These are phyloP conservation scores for Sigmodon hispidus DNA, from an alignment of 2,113 vertebrate species.

Conservation along the genomic window DNA sequence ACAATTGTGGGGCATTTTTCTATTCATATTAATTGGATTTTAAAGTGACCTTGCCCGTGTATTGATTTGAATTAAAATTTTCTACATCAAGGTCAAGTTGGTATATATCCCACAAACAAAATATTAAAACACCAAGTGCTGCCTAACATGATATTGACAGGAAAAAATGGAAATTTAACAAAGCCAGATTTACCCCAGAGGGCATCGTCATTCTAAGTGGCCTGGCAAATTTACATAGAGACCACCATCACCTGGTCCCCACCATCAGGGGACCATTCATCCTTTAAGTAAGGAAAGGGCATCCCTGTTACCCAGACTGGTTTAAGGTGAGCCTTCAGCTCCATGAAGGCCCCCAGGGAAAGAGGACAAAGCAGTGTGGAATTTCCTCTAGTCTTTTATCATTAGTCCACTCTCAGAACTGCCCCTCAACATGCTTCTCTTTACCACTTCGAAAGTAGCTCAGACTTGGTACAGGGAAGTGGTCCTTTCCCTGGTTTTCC, in stretches of 20 bases:
- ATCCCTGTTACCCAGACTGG: neutral
- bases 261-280: neutral
- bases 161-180: constrained; percentile 66
- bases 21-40: constrained; percentile 92
- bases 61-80: constrained; percentile 91
- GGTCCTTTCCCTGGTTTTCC: neutral
- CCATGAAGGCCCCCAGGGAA: neutral
- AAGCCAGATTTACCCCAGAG: constrained; percentile 65
- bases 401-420: neutral
- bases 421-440: neutral
- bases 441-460: neutral
- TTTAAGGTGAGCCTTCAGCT: neutral
- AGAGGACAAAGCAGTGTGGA: neutral
- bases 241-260: neutral
- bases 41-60: constrained; percentile 89
- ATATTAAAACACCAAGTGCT: constrained; percentile 84
- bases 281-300: neutral
- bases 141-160: constrained; percentile 82
- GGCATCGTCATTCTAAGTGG: constrained; percentile 54
- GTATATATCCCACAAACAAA: constrained; percentile 83
- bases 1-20: constrained; percentile 84
- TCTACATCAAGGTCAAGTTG: constrained; percentile 86
- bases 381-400: accelerated
- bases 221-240: neutral
- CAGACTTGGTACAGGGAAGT: neutral